Evolutionary conservation across 1,140 invertebrate species (phyloP).

Genomic region (Stegodyphus dumicola): DNA sequence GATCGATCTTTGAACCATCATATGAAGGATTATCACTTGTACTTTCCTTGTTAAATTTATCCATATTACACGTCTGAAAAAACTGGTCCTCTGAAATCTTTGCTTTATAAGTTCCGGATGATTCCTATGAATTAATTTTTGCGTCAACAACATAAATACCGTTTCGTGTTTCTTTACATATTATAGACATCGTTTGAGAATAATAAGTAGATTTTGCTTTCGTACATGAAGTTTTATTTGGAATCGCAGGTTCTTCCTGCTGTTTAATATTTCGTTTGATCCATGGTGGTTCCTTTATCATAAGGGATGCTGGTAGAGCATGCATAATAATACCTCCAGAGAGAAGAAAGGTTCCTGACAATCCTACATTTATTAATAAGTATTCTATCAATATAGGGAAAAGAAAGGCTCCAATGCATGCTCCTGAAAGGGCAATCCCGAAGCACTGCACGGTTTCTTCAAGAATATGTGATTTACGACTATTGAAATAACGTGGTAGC

Average conservation of each 20-base stretch:
- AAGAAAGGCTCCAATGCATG: constrained; percentile 67
- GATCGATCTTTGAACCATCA: not conserved
- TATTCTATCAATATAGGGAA: constrained; percentile 66
- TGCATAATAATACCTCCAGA: constrained; percentile 86
- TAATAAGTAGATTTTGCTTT: too few relatives aligned
- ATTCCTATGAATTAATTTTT: too few relatives aligned
- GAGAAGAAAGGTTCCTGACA: constrained; percentile 72
- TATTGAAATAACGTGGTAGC: constrained; percentile 59
- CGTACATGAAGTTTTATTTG: too few relatives aligned
- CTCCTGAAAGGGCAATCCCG: constrained; percentile 66
- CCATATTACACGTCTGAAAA: too few relatives aligned
- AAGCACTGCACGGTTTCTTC: constrained; percentile 38
- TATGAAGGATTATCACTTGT: constrained; percentile 30
- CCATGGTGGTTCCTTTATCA: constrained; percentile 74
- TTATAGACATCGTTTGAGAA: too few relatives aligned
- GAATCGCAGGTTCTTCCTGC: too few relatives aligned
- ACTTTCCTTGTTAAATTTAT: not conserved
- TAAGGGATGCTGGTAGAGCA: constrained; percentile 66
- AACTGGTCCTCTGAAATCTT: too few relatives aligned
- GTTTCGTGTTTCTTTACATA: too few relatives aligned
- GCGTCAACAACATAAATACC: too few relatives aligned
- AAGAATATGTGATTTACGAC: constrained; percentile 43
- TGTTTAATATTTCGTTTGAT: not conserved
- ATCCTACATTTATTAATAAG: constrained; percentile 45
- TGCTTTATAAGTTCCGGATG: too few relatives aligned